Percentiles rank a stretch among this genome's conserved stretches.
These are phyloP conservation scores for Centropristis striata DNA, from an alignment of 2,113 vertebrate genomes.

Conservation along the genomic window DNA sequence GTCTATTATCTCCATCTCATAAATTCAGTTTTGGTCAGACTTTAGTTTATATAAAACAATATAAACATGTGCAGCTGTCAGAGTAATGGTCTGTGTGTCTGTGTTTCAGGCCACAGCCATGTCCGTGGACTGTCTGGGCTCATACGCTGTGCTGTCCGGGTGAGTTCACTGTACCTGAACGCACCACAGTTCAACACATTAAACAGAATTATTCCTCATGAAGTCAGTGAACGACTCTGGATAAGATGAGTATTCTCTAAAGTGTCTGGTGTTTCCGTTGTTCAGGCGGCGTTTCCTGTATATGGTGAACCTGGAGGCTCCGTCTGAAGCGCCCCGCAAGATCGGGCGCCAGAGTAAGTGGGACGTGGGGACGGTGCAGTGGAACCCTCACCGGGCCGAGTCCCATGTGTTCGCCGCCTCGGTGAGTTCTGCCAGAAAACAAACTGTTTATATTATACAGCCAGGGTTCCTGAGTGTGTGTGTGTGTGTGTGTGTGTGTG, in stretches of 20 bases:
- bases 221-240: too few species aligned
- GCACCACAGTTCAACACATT: neutral
- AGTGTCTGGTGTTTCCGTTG: slow-evolving; percentile 4
- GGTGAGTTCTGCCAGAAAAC: slow-evolving; percentile 75
- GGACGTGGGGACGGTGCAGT: slow-evolving; percentile 98
- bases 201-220: too few species aligned
- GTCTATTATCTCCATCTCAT: too few species aligned
- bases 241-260: too few species aligned
- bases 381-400: slow-evolving; percentile 93
- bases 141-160: slow-evolving; percentile 95
- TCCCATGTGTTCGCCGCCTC: slow-evolving; percentile 95
- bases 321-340: slow-evolving; percentile 91
- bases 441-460: too few species aligned
- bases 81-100: neutral
- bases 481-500: neutral
- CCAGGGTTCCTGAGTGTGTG: too few species aligned
- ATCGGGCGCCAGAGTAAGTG: slow-evolving; percentile 98
- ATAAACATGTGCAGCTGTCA: too few species aligned
- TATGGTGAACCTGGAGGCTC: slow-evolving; percentile 93
- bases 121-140: slow-evolving; percentile 98
- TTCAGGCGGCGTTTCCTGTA: slow-evolving; percentile 94
- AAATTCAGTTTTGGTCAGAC: too few species aligned
- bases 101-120: slow-evolving; percentile 93
- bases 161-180: slow-evolving; percentile 78
- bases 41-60: too few species aligned